Evolutionary conservation across 1,140 invertebrate species (phyloP).

Genomic region (Penaeus chinensis): DNA sequence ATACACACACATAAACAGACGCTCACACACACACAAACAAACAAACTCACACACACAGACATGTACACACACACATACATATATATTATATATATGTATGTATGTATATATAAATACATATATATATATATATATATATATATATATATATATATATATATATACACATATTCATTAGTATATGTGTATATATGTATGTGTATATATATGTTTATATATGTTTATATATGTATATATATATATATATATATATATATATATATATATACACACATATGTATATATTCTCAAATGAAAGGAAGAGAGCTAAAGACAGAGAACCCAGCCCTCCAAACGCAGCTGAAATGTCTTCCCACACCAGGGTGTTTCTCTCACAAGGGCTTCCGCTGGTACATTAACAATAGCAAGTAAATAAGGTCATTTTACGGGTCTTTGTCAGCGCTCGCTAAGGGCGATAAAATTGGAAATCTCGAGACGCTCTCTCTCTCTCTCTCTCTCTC

Average conservation of each 20-base stretch:
- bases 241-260: not conserved
- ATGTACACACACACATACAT: slow-evolving; percentile 5
- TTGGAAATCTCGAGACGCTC: not conserved
- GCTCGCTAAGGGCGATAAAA: too few species aligned
- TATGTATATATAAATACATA: not conserved
- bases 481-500: not conserved
- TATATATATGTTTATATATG: not conserved
- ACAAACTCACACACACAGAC: not conserved
- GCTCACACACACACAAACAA: not conserved
- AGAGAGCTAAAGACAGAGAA: too few species aligned
- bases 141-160: slow-evolving; percentile 26
- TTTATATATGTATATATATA: not conserved
- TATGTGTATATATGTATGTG: not conserved
- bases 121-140: slow-evolving; percentile 21
- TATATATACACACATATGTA: not conserved
- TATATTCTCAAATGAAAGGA: not conserved
- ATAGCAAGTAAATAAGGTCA: too few species aligned
- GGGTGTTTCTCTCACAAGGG: too few species aligned
- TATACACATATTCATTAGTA: not conserved
- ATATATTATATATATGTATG: slow-evolving; percentile 24
- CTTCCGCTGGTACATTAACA: too few species aligned
- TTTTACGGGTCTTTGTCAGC: too few species aligned
- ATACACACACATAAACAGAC: not conserved
- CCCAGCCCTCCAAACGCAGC: too few species aligned
- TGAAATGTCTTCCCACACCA: too few species aligned